Base-by-base conservation (phyloP, 2,888 invertebrate genomes). In the Papilio elwesi region DNA sequence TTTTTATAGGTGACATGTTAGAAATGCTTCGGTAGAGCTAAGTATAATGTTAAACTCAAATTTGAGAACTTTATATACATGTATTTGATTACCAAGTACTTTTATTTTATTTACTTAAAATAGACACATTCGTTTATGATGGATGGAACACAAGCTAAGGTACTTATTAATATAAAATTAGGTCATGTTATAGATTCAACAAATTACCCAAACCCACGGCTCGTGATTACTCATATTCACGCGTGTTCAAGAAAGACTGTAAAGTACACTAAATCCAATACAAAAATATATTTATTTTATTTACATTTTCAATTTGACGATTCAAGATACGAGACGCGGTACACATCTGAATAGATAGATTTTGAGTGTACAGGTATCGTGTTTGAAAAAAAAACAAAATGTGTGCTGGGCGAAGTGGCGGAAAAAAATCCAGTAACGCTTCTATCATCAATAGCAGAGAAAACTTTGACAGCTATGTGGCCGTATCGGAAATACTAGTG, bases 1-100 rank as follows among this genome's bases (percentile, higher is more conserved):
- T 48, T 57, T 68, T 68, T 43, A 57, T 68, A 15, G 16, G 26
- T 26, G 16, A 16, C n/a, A 67, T 36, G 53, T 53, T 16, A 53
- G 2, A 16, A 53, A 53, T 15, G 15, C 6, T 43, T 12, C 36
- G 9, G 5, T 13, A 9, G 47, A 59, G n/a, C 36, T 36, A 13
- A 9, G 13, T 38, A 8, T 59, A 59, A 59, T 38, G 9, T 13
- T 16, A 13, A 7, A 51, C 6, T 65, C 26, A 26, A 49, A 51
- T 16, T 26, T 65, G 48, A n/a, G 13, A 36, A 0, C 38, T 38
- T 59, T 59, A 38, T 59, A 59, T 59, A 59, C 38, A 0, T n/a
- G 8, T 1, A 59, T n/a, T 59, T 59, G 8, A 38, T 38, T 38
- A 57, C 57, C 13, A 26, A 16, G 10, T 26, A 11, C 0, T 55